Base-by-base conservation (phyloP, 2,113 vertebrate species). In the Spheniscus mendiculus region DNA sequence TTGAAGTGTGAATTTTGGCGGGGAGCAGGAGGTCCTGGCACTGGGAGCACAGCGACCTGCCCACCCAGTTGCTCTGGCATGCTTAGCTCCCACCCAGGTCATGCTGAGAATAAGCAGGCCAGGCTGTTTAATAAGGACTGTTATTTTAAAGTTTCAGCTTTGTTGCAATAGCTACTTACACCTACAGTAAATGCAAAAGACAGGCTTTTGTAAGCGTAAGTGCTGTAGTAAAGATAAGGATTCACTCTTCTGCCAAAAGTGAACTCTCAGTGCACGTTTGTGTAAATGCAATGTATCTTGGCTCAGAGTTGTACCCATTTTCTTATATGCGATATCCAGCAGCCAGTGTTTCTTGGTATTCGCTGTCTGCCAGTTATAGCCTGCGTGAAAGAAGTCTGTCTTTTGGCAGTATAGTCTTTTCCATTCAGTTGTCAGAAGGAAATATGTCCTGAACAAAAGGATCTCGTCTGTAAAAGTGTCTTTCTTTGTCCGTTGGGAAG, bases 191-290 rank as follows among this genome's bases (percentile, higher is more conserved):
- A 23, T 4, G 38, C 55, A 15, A 16, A 16, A 19, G 15, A 5
- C 27, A 34, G 50, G 26, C 36, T 78, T 55, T 16, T 61, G 73
- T 70, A 15, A 32, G 61, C 2, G 1, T 16, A 9, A 56, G 32
- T 9, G 52, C 55, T 61, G 69, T 6, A 2, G 38, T 49, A 8
- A 49, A 74, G 56, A 27, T 30, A n/a, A 79, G 71, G 49, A 29
- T 29, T 50, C 13, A 0, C 8, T 67, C 10, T 53, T 27, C 19
- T 47, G 87, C 58, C 71, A 29, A 0, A 4, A 2, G n/a, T 25
- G 18, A 38, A 56, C 52, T 72, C 38, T 27, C 4, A 1, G 61
- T 21, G n/a, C 76, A 32, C 8, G 0, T 38, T 8, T 34, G 45
- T 61, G 29, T 59, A 20, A 59, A 56, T 5, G 70, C 44, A 2